Evolutionary conservation across 1,140 invertebrate species (phyloP).

Genomic region (Ips typographus): DNA sequence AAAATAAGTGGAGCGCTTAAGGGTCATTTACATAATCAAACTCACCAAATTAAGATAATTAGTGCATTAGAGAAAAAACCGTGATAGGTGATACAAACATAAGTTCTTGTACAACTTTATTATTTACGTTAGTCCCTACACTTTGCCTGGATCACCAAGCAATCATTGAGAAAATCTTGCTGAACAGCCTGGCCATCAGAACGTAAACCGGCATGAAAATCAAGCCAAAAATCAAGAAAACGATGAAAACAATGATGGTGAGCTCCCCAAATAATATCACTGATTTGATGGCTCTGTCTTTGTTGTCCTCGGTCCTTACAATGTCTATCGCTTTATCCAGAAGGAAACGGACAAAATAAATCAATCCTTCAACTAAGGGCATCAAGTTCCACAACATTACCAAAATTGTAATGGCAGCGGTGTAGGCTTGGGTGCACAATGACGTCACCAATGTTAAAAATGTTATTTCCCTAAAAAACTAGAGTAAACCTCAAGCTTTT

Average conservation of each 20-base stretch:
- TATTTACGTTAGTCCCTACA: no score
- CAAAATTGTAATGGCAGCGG: conserved; percentile 40
- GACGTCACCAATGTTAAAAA: conserved; percentile 44
- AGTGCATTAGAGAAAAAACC: no score
- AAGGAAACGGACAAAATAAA: conserved; percentile 42
- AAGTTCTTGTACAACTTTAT: no score
- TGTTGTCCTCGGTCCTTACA: conserved; percentile 37
- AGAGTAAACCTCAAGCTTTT: neutral
- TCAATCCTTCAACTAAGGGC: conserved; percentile 41
- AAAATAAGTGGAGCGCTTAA: neutral
- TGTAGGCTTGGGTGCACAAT: conserved; percentile 43
- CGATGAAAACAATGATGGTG: conserved; percentile 38
- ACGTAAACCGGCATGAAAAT: conserved; percentile 39
- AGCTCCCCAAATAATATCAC: conserved; percentile 41
- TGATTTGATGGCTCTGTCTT: conserved; percentile 40
- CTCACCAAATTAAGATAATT: no score
- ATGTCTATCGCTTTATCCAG: conserved; percentile 46
- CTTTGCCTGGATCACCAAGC: conserved; percentile 18
- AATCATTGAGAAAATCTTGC: conserved; percentile 39
- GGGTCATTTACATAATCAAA: no score
- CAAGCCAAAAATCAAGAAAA: conserved; percentile 39
- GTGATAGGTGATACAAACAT: no score
- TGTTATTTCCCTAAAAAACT: conserved; percentile 41
- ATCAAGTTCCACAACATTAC: conserved; percentile 45
- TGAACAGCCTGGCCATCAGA: conserved; percentile 30